Evolutionary conservation across 2,888 invertebrate species (phyloP), one percentile per base, ranked within the genome.

Genomic region (Trachelus troglodyta): DNA sequence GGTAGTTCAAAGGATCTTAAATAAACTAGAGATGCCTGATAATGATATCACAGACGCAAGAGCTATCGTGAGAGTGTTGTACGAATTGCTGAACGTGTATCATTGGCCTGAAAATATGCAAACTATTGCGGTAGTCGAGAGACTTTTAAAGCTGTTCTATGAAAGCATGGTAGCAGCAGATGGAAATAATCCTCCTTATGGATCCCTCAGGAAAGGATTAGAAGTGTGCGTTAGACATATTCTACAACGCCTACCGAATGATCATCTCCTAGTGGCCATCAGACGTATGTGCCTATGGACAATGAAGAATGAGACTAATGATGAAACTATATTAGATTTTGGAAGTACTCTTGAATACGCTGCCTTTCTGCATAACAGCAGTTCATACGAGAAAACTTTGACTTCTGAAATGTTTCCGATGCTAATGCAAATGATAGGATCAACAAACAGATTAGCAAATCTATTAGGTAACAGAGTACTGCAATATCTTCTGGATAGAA

Each of bases 381-480:
- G 86, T 30, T 77, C 90, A 0, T 93, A 93, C 78, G 87, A 87
- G 31, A 92, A 92, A 4, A 92, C 92, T 31, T 90, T 94, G n/a
- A 90, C 91, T 0, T 90, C 92, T 23, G 92, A 92, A 33, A 86
- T 94, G 15, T 89, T 94, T n/a, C 90, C 92, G 11, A 87, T 93
- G 37, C 85, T 94, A 0, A 87, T 94, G 78, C 84, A 86, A 23
- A 91, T 94, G 86, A 92, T 94, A 31, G 90, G 92, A 0, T 94
- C 94, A 0, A 76, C 86, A 1, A 92, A 92, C 79, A 85, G 91
- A 73, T 84, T 93, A 6, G 91, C 92, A 69, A 94, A 93, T 84
- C 88, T 94, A 0, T 87, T 94, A 23, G 94, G 94, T 0, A 93
- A 93, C 83, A 91, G 94, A 30, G 92, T 94, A 0, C 85, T 94